Base-by-base conservation (phyloP, 2,888 invertebrate species). In the Vannuccia rotundouncinata region DNA sequence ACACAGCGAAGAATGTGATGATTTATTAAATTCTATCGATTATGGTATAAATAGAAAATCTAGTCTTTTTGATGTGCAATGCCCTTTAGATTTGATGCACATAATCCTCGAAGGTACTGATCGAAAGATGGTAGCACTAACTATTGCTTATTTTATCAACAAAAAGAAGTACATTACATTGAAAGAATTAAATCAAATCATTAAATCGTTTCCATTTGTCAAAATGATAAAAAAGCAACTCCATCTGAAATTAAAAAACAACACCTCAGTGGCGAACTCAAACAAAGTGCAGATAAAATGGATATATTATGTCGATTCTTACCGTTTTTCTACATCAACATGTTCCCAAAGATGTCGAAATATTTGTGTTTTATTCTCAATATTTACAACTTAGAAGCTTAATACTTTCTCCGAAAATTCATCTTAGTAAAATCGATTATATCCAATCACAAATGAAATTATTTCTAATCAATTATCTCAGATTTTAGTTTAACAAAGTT, bases 271-370 rank as follows among this genome's bases (percentile, higher is more conserved):
- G 5, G 22, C 25, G 66, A 66, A 66, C 10, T 66, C 2, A 5
- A 22, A 5, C 66, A n/a, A 2, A 66, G 66, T 66, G 66, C 66
- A 66, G 66, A 66, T 22, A 66, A 66, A 66, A 66, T 66, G 66
- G 66, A 66, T 66, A 66, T 66, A n/a, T 27, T 66, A 13, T 66
- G 66, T 22, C 5, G 66, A 66, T n/a, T 66, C 5, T n/a, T 66
- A 22, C 66, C 66, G 2, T 27, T 66, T 22, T 66, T 66, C 22
- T 66, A 22, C 10, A n/a, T 66, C 22, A 66, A n/a, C 5, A n/a
- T 5, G 25, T 66, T 66, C 66, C 66, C 2, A 27, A 66, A 66
- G 22, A 66, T 66, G 66, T 22, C 66, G 2, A 17, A n/a, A 22
- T 66, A 22, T 22, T n/a, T 66, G 2, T 66, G 2, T 22, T 66